Conservation (phyloP, 2,888 invertebrate species). For the Hypena proboscidalis region DNA sequence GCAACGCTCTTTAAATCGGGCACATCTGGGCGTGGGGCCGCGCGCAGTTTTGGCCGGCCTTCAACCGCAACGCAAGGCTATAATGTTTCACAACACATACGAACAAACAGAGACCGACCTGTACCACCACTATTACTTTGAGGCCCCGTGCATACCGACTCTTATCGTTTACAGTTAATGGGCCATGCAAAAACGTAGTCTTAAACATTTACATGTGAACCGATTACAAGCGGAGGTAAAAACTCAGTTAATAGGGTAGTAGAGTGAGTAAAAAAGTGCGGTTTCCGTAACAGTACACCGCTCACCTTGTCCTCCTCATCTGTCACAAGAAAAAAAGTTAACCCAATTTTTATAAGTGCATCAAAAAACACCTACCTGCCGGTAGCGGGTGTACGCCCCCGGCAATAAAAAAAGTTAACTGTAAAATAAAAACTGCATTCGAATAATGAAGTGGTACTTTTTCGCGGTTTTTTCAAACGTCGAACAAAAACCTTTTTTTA, state of each 20-base stretch:
- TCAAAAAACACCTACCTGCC: slow-evolving; percentile 77
- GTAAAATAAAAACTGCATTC: slow-evolving; percentile 56
- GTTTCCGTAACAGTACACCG: slow-evolving; percentile 82
- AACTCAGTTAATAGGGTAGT: slow-evolving; percentile 77
- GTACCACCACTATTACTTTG: slow-evolving; percentile 52
- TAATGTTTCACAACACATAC: slow-evolving; percentile 71
- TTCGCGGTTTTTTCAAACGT: slow-evolving; percentile 56
- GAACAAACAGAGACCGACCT: slow-evolving; percentile 60
- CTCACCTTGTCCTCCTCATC: slow-evolving; percentile 77
- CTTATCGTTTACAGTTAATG: slow-evolving; percentile 19
- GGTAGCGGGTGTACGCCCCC: slow-evolving; percentile 72
- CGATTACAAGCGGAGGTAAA: slow-evolving; percentile 58
- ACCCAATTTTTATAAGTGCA: slow-evolving; percentile 72
- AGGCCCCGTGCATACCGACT: slow-evolving; percentile 44
- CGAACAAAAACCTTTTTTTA: slow-evolving; percentile 55
- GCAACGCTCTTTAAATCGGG: slow-evolving; percentile 61
- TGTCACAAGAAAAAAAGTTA: slow-evolving; percentile 70
- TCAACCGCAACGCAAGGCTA: slow-evolving; percentile 77
- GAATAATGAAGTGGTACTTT: slow-evolving; percentile 57
- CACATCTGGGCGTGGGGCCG: slow-evolving; percentile 61
- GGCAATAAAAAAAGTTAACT: slow-evolving; percentile 60
- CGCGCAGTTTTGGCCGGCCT: slow-evolving; percentile 72
- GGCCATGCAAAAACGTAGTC: slow-evolving; percentile 21
- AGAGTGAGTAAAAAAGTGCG: slow-evolving; percentile 67
- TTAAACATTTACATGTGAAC: slow-evolving; percentile 50